These are phyloP conservation scores for Drosophila rellima DNA, from an alignment of 2,888 invertebrate genomes.

Conservation along the genomic window DNA sequence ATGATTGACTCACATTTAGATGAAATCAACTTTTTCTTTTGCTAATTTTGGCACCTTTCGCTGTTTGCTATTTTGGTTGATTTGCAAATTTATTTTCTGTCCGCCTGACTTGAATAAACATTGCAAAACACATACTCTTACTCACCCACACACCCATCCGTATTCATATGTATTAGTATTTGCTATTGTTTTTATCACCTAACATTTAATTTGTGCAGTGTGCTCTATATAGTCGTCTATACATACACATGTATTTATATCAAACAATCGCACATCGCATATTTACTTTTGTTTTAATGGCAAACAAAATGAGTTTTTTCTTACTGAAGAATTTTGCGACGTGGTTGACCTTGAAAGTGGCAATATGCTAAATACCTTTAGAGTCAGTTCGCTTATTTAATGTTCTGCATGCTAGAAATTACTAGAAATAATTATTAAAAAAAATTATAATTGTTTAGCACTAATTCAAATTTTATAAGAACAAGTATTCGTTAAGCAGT, in stretches of 20 bases:
- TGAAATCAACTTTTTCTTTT: conserved; percentile 3
- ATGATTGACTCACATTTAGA: conserved; percentile 18
- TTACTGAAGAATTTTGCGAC: conserved; percentile 54
- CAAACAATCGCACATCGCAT: conserved; percentile 32
- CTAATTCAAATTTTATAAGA: too few relatives aligned
- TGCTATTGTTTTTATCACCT: conserved; percentile 50
- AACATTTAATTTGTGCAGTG: conserved; percentile 16
- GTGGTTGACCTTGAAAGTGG: conserved; percentile 60
- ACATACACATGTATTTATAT: conserved; percentile 22
- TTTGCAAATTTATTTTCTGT: conserved; percentile 40
- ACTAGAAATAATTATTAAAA: neutral
- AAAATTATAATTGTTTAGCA: too few relatives aligned
- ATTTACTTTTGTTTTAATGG: conserved; percentile 56
- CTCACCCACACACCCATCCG: neutral
- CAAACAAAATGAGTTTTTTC: conserved; percentile 60
- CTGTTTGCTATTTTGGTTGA: conserved; percentile 49
- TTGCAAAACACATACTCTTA: conserved; percentile 20
- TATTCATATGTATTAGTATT: conserved; percentile 23
- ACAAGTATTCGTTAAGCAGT: too few relatives aligned
- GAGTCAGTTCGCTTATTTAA: conserved; percentile 8
- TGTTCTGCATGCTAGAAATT: conserved; percentile 17
- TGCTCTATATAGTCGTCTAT: conserved; percentile 29
- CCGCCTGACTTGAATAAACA: conserved; percentile 50
- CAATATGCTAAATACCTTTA: conserved; percentile 9
- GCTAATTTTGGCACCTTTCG: conserved; percentile 33